A percentile compares a stretch with the other conserved stretches of the same genome.
Evolutionary conservation across 2,888 invertebrate species (phyloP).

Genomic region (Chrysolina oricalcia): DNA sequence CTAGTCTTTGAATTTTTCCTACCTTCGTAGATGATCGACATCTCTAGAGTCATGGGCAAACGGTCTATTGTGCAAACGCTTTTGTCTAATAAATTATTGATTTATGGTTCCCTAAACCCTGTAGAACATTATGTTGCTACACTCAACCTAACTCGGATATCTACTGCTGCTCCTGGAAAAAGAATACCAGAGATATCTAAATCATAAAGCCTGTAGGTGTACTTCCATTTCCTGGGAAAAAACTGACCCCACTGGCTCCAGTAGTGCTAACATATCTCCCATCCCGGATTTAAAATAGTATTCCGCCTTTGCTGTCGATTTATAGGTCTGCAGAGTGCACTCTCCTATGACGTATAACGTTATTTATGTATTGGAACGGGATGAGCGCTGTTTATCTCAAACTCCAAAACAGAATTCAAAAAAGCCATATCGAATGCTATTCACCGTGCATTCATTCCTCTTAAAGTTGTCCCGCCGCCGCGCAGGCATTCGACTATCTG

Average conservation of each 20-base stretch:
- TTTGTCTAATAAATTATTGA: no score
- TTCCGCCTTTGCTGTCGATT: constrained; percentile 48
- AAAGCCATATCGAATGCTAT: constrained; percentile 12
- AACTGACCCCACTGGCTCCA: constrained; percentile 31
- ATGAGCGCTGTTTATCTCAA: constrained; percentile 34
- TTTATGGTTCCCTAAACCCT: no score
- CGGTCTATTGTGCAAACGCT: no score
- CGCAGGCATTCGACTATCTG: neutral
- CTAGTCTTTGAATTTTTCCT: no score
- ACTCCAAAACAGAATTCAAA: constrained; percentile 20
- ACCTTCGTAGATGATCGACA: no score
- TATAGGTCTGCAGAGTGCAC: constrained; percentile 57
- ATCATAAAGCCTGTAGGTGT: neutral
- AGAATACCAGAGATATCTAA: neutral
- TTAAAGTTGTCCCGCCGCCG: neutral
- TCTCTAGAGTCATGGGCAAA: no score
- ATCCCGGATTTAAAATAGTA: constrained; percentile 42
- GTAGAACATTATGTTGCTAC: no score
- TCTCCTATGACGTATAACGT: constrained; percentile 42
- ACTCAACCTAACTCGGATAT: no score
- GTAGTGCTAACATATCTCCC: constrained; percentile 56
- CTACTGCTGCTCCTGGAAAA: no score
- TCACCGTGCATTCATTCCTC: neutral
- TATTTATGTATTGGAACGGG: constrained; percentile 37
- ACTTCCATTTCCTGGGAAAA: neutral